phyloP scores from a whole-genome alignment of 2,888 invertebrate species.

The Noctua fimbriata region DNA sequence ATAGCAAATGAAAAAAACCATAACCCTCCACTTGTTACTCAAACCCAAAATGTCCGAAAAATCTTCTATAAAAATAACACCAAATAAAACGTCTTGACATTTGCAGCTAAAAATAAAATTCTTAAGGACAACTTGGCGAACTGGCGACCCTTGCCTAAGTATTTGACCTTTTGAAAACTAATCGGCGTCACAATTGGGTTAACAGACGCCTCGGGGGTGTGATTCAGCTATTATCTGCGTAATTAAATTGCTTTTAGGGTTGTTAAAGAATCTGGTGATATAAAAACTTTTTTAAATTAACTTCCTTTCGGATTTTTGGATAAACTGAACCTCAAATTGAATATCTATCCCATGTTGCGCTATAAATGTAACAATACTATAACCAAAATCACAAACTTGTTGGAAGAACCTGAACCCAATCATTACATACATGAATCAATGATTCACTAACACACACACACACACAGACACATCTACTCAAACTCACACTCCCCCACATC shows the following conservation, averaged over 20 bases:
- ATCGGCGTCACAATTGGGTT: slow-evolving; percentile 52
- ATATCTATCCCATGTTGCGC: no score
- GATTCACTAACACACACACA: no score
- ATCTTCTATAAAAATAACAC: neutral
- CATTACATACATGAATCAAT: no score
- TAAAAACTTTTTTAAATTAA: neutral
- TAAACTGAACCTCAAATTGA: no score
- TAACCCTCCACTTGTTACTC: neutral
- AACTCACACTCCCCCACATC: no score
- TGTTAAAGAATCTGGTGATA: slow-evolving; percentile 2
- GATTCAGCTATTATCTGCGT: slow-evolving; percentile 44
- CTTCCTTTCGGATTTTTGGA: neutral
- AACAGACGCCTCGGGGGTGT: slow-evolving; percentile 40
- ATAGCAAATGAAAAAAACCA: neutral
- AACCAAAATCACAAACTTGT: no score
- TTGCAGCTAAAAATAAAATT: slow-evolving; percentile 1
- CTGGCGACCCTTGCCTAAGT: neutral
- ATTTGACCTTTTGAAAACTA: slow-evolving; percentile 39
- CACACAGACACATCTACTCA: no score
- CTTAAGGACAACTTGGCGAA: neutral
- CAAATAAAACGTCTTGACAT: neutral
- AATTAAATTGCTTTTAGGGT: slow-evolving; percentile 52
- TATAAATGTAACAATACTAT: no score
- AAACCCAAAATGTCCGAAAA: neutral
- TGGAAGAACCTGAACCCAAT: no score